Conservation (phyloP, 2,113 vertebrate genomes). For the Syrmaticus mikado region DNA sequence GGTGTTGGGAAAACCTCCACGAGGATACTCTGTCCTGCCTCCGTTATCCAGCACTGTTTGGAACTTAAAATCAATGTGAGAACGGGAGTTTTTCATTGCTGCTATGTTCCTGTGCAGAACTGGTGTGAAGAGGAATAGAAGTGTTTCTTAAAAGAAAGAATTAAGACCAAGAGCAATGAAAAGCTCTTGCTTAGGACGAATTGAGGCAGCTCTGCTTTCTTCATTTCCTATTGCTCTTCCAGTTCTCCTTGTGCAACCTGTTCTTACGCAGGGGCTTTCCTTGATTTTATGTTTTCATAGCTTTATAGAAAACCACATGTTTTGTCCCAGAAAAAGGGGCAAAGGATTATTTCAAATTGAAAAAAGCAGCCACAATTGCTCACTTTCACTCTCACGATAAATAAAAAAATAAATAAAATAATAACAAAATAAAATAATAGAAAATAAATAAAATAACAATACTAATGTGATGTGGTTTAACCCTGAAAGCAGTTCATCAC, state of each 20-base stretch:
- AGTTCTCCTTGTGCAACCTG: neutral
- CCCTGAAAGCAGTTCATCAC: neutral
- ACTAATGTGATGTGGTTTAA: neutral
- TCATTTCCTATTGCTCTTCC: neutral
- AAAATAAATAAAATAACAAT: neutral
- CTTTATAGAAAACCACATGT: neutral
- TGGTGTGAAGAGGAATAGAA: neutral
- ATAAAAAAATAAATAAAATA: no score
- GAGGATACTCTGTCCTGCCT: neutral
- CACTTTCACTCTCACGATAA: neutral
- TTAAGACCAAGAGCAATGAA: neutral
- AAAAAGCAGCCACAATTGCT: neutral
- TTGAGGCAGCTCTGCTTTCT: neutral
- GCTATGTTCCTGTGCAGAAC: accelerated
- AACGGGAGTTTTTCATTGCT: neutral
- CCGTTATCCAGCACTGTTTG: no score
- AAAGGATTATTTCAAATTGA: neutral
- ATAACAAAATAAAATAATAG: no score
- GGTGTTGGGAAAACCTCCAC: accelerated
- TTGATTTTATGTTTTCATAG: neutral
- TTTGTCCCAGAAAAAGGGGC: neutral
- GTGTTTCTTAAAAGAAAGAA: neutral
- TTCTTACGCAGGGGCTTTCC: neutral
- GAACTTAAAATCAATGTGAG: neutral
- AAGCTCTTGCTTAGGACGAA: neutral